Conservation (phyloP, 1,140 invertebrate genomes). For the Lasioglossum albipes region DNA sequence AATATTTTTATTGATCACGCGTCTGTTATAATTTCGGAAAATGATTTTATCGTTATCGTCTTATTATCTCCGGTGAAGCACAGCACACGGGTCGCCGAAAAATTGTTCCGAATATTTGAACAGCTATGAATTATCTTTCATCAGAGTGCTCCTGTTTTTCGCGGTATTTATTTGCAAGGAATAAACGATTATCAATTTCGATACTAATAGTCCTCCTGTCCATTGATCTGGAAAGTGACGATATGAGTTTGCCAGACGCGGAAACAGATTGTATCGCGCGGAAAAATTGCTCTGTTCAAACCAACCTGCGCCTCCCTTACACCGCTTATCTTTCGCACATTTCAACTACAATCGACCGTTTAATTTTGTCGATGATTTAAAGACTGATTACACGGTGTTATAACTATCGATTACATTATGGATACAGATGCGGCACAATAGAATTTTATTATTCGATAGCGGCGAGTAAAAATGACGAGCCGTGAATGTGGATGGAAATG, state of each 20-base stretch:
- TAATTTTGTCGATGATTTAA: not conserved
- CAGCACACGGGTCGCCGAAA: not conserved
- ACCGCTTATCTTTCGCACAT: not conserved
- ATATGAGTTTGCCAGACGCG: conserved; percentile 52
- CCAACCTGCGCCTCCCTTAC: not conserved
- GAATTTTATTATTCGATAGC: not conserved
- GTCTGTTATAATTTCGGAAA: not conserved
- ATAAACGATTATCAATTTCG: conserved; percentile 50
- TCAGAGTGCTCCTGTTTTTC: conserved; percentile 33
- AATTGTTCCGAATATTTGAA: not conserved
- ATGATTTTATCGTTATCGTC: not conserved
- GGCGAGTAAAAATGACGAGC: not conserved
- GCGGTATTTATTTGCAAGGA: conserved; percentile 53
- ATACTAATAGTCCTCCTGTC: conserved; percentile 50
- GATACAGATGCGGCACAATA: not conserved
- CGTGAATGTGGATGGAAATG: no score
- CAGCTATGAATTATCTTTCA: conserved; percentile 44
- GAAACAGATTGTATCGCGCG: conserved; percentile 59
- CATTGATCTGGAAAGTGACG: conserved; percentile 64
- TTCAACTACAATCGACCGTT: not conserved
- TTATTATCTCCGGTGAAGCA: no score
- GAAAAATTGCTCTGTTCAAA: conserved; percentile 36
- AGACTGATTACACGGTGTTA: not conserved
- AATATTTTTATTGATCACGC: no score
- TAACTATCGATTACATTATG: not conserved